A percentile compares a stretch with the other conserved stretches of the same genome.
Evolutionary conservation across 2,113 vertebrate genomes (phyloP).

Genomic region (Vicugna pacos): DNA sequence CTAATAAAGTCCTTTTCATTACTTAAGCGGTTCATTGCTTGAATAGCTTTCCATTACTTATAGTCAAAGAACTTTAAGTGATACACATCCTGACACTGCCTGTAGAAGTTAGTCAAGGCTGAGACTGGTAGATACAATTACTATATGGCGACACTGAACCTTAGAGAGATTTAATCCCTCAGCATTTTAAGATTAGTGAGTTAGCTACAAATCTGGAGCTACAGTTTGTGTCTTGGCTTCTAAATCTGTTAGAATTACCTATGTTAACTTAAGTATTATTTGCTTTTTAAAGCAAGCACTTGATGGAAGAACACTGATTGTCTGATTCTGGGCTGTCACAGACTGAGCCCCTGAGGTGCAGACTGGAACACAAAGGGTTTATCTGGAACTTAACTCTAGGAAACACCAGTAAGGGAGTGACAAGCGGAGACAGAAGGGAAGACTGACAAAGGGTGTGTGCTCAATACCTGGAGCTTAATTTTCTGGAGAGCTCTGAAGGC

Average conservation of each 20-base stretch:
- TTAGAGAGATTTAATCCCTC: not conserved
- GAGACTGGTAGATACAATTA: not conserved
- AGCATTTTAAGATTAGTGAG: not conserved
- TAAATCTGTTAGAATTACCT: not conserved
- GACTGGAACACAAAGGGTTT: not conserved
- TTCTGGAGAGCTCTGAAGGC: not conserved
- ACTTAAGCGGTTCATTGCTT: not conserved
- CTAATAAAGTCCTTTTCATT: not conserved
- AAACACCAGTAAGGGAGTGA: not conserved
- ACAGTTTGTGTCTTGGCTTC: not conserved
- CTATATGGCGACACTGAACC: not conserved
- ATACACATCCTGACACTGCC: not conserved
- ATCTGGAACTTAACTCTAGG: not conserved
- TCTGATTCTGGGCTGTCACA: not conserved
- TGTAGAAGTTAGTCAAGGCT: not conserved
- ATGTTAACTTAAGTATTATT: not conserved
- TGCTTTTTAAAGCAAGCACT: not conserved
- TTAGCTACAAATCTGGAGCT: not conserved
- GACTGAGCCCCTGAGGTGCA: not conserved
- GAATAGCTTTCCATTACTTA: not conserved
- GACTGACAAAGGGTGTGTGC: not conserved
- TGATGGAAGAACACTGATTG: not conserved
- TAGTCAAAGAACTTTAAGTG: not conserved
- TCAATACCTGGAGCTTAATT: not conserved
- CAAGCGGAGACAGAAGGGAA: not conserved